Base-by-base conservation (phyloP, 92 coral and sea anemone genomes). In the Palythoa grandiflora region DNA sequence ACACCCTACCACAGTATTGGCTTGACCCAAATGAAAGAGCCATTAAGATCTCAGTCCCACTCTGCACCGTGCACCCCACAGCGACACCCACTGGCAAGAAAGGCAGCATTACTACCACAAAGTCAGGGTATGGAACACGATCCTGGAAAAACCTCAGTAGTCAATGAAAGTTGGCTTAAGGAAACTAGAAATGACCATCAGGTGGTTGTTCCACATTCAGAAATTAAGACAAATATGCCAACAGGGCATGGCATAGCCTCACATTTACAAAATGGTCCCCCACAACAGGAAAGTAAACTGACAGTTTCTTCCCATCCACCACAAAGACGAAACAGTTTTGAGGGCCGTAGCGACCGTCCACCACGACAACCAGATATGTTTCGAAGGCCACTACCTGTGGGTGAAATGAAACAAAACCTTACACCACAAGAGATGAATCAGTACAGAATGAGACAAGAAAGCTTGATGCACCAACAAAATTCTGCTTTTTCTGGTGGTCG, bases 21-120 rank as follows among this genome's bases (percentile, higher is more conserved):
- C 2, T 17, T 55, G 47, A 75, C 86, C 17, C 83, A 86, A 12
- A 10, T 70, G 21, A 83, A 71, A 53, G 89, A 86, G 5, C 73
- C 89, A 5, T 88, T 94, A 54, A 68, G 63, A 40, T 3, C 75
- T 35, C 75, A 66, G 28, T 74, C 86, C 63, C 73, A 90, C 73
- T 95, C 98, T 75, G 98, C 96, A 5, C 98, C 98, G 2, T 91
- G 92, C 38, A 95, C 98, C 50, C 98, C 98, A 1, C 96, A 93
- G 83, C 88, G 98, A 9, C 94, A 91, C 79, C 94, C 94, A 0
- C 89, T 91, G 6, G 89, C 92, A 6, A 87, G 91, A 14, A 88
- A 57, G 53, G 63, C 94, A 51, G 88, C 74, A 50, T 50, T 91
- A 71, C 88, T 91, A 13, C 38, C 93, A 63, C 84, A 38, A 19